These are phyloP conservation scores for Ophraella communa DNA, from an alignment of 2,888 invertebrate genomes.

Conservation along the genomic window DNA sequence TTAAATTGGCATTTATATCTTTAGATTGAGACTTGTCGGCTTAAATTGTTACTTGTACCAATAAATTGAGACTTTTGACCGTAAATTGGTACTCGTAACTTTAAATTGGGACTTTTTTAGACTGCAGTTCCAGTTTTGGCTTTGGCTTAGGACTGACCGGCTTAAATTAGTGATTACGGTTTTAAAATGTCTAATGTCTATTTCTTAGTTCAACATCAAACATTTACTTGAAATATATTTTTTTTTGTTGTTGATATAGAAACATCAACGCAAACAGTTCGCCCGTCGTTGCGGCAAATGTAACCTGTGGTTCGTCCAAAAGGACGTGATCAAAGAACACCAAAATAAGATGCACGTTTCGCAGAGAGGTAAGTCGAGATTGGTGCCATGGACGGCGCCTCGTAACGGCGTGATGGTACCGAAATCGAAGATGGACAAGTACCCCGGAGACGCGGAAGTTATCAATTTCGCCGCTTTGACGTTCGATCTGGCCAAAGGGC, in stretches of 20 bases:
- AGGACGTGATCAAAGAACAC: slow-evolving; percentile 69
- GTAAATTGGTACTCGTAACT: no score
- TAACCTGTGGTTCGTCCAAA: slow-evolving; percentile 77
- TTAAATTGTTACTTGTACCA: no score
- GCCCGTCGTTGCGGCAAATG: slow-evolving; percentile 75
- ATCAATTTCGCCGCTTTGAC: slow-evolving; percentile 59
- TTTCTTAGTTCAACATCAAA: no score
- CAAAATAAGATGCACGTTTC: slow-evolving; percentile 59
- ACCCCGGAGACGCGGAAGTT: slow-evolving; percentile 52
- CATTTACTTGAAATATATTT: slow-evolving; percentile 57
- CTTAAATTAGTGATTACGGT: background rate
- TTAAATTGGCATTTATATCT: background rate
- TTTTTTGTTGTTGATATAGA: slow-evolving; percentile 57
- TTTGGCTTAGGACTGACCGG: background rate
- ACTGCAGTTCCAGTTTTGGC: no score
- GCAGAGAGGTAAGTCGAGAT: slow-evolving; percentile 52
- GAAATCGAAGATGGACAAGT: slow-evolving; percentile 55
- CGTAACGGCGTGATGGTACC: slow-evolving; percentile 57
- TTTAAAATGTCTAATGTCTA: no score
- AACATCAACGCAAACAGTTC: slow-evolving; percentile 70
- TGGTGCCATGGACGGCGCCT: slow-evolving; percentile 53
- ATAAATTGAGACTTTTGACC: no score
- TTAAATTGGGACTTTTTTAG: no score
- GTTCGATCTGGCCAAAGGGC: slow-evolving; percentile 61
- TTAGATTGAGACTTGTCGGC: background rate